Conservation (phyloP, 2,888 invertebrate genomes). For the Ectropis crepuscularia region DNA sequence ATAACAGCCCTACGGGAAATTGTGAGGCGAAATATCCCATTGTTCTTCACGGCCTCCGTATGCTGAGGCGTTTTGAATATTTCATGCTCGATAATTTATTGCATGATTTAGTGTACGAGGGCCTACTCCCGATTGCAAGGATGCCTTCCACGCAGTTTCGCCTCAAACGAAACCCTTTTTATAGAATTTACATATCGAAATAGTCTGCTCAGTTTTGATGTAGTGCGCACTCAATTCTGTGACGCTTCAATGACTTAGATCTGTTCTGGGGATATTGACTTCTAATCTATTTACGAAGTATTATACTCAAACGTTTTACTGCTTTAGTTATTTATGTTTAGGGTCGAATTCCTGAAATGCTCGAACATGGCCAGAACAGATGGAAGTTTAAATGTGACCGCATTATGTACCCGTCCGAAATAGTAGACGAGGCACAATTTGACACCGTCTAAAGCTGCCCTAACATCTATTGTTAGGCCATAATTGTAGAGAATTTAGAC, state of each 20-base stretch:
- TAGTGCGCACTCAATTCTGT: slow-evolving; percentile 44
- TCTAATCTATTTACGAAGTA: neutral
- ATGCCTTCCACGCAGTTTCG: slow-evolving; percentile 51
- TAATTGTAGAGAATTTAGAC: slow-evolving; percentile 52
- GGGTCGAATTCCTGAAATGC: slow-evolving; percentile 16
- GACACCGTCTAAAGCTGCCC: slow-evolving; percentile 33
- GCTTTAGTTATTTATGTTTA: neutral
- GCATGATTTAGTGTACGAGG: slow-evolving; percentile 74
- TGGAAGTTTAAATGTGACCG: slow-evolving; percentile 30
- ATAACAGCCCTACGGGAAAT: slow-evolving; percentile 49
- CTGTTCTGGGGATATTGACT: neutral
- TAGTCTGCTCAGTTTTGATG: slow-evolving; percentile 52
- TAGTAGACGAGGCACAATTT: slow-evolving; percentile 37
- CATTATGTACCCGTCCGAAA: slow-evolving; percentile 25
- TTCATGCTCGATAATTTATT: slow-evolving; percentile 79
- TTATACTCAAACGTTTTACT: neutral
- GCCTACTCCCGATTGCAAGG: slow-evolving; percentile 58
- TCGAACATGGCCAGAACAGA: slow-evolving; percentile 12
- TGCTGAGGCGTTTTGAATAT: slow-evolving; percentile 75
- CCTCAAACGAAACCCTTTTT: slow-evolving; percentile 53
- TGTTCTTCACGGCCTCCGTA: slow-evolving; percentile 67
- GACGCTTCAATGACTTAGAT: slow-evolving; percentile 29
- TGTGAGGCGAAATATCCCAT: slow-evolving; percentile 61
- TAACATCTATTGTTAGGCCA: slow-evolving; percentile 48
- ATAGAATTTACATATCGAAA: slow-evolving; percentile 57